Evolutionary conservation across 2,113 vertebrate species (phyloP).

Genomic region (Girardinichthys multiradiatus): DNA sequence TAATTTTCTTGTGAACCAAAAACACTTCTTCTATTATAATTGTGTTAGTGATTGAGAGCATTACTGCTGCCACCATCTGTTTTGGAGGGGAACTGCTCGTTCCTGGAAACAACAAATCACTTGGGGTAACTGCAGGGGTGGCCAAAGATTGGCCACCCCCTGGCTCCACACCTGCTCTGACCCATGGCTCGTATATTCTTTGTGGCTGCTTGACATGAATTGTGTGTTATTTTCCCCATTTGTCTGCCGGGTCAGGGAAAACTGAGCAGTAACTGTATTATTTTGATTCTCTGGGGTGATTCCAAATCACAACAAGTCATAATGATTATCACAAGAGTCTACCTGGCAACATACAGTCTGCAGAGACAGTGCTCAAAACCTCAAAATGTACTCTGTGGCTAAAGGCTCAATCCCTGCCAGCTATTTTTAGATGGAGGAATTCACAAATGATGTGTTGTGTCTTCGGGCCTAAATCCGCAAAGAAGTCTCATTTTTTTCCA

Average conservation of each 20-base stretch:
- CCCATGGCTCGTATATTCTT: slow-evolving; percentile 3
- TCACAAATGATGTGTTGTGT: slow-evolving; percentile 71
- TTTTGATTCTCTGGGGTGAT: slow-evolving; percentile 52
- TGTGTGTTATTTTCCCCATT: slow-evolving; percentile 54
- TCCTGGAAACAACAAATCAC: no score
- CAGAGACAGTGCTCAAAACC: slow-evolving; percentile 64
- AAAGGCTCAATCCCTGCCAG: slow-evolving; percentile 60
- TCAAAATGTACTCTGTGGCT: slow-evolving; percentile 77
- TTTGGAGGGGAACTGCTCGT: no score
- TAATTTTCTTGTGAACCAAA: no score
- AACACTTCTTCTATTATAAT: no score
- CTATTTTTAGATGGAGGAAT: slow-evolving; percentile 78
- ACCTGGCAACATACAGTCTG: slow-evolving; percentile 61
- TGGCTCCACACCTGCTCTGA: no score
- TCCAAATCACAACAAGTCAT: slow-evolving; percentile 48
- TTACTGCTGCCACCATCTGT: no score
- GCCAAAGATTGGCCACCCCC: no score
- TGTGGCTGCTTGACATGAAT: slow-evolving; percentile 16
- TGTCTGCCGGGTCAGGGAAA: slow-evolving; percentile 32
- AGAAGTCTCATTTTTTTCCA: slow-evolving; percentile 45
- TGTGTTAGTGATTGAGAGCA: no score
- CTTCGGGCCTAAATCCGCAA: slow-evolving; percentile 53
- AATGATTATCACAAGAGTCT: slow-evolving; percentile 54
- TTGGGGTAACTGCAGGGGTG: no score
- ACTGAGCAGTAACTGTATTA: slow-evolving; percentile 31